These are phyloP conservation scores for Drosophila cardini DNA, from an alignment of 1,140 invertebrate genomes.

Conservation along the genomic window DNA sequence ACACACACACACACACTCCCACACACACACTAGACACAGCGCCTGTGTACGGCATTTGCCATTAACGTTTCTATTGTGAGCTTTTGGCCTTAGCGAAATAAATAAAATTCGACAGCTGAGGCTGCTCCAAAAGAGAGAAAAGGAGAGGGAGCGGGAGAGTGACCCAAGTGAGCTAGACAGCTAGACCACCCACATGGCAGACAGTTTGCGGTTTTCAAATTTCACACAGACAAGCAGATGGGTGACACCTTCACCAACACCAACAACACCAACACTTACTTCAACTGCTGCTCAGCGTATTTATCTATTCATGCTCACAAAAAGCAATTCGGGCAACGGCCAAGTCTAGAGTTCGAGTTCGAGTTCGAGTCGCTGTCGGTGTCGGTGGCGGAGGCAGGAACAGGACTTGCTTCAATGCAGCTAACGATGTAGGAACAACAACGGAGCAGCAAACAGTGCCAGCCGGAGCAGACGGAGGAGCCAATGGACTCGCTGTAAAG, in stretches of 20 bases:
- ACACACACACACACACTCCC: conserved; percentile 41
- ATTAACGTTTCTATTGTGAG: conserved; percentile 83
- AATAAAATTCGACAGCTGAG: conserved; percentile 81
- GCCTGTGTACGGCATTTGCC: conserved; percentile 51
- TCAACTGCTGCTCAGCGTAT: conserved; percentile 62
- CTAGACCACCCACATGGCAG: conserved; percentile 40
- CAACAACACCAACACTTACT: conserved; percentile 47
- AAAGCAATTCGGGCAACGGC: conserved; percentile 67
- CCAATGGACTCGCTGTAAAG: conserved; percentile 55
- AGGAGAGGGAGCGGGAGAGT: conserved; percentile 15
- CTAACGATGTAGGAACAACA: conserved; percentile 78
- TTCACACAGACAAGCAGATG: conserved; percentile 52
- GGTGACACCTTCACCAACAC: conserved; percentile 22
- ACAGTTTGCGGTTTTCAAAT: conserved; percentile 79
- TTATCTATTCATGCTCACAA: conserved; percentile 81
- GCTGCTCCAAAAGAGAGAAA: conserved; percentile 1
- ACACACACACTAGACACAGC: conserved; percentile 9
- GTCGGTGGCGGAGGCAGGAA: no score
- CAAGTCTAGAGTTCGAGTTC: conserved; percentile 1
- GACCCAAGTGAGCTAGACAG: conserved; percentile 41
- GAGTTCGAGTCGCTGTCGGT: neutral
- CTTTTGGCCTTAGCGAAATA: conserved; percentile 80
- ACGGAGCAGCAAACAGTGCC: conserved; percentile 43
- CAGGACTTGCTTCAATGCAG: conserved; percentile 73
- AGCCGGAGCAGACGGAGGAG: conserved; percentile 31